These are phyloP conservation scores for Argyrosomus regius DNA, from an alignment of 2,797 vertebrate genomes.

Conservation along the genomic window DNA sequence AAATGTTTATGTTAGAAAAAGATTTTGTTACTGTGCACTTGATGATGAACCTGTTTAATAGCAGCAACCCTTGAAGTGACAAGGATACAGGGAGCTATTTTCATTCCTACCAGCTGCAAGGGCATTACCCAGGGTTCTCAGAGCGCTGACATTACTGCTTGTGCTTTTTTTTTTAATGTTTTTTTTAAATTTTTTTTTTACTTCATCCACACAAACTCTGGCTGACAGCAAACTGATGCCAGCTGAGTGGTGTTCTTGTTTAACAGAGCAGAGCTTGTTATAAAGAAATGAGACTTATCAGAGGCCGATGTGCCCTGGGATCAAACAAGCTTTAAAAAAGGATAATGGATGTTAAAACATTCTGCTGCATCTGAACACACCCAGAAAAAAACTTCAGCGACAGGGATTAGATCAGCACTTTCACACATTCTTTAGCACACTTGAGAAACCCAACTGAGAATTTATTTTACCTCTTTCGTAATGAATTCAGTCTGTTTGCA, in stretches of 20 bases:
- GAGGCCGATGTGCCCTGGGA: slow-evolving; percentile 23
- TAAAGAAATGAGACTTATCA: slow-evolving; percentile 42
- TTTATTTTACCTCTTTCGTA: slow-evolving; percentile 29
- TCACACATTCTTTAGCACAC: slow-evolving; percentile 38
- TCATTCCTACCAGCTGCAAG: slow-evolving; percentile 20
- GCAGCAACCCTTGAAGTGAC: slow-evolving; percentile 7
- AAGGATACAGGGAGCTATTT: slow-evolving; percentile 7
- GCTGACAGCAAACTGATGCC: slow-evolving; percentile 15
- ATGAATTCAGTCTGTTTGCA: slow-evolving; percentile 35
- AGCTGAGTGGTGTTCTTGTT: slow-evolving; percentile 34
- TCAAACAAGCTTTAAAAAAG: slow-evolving; percentile 35
- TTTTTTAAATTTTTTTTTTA: background rate
- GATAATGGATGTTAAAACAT: slow-evolving; percentile 57
- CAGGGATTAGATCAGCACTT: slow-evolving; percentile 58
- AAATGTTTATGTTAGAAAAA: slow-evolving; percentile 42
- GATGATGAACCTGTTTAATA: slow-evolving; percentile 34
- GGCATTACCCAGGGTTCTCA: slow-evolving; percentile 10
- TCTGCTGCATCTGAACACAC: slow-evolving; percentile 48
- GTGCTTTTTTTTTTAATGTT: slow-evolving; percentile 1
- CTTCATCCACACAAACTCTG: slow-evolving; percentile 12
- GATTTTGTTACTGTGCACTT: background rate
- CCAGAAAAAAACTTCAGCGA: slow-evolving; percentile 28
- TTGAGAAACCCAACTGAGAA: slow-evolving; percentile 30
- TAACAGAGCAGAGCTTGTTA: slow-evolving; percentile 38
- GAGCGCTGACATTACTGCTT: slow-evolving; percentile 2